Base-by-base conservation (phyloP, 2,888 invertebrate genomes). In the Melolontha melolontha region DNA sequence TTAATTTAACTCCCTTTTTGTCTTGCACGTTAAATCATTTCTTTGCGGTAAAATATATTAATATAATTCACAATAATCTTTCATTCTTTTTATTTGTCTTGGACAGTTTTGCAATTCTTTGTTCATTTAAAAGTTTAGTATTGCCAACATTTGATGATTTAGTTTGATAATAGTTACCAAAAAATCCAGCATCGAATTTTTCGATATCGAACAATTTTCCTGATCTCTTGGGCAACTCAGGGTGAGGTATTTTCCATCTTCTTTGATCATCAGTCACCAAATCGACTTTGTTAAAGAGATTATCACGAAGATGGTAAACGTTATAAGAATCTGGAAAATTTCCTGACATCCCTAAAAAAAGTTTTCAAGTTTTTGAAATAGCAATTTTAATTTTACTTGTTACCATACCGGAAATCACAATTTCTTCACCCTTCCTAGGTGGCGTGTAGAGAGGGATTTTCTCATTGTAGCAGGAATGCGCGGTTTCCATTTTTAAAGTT, bases 191-290 rank as follows among this genome's bases (percentile, higher is more conserved):
- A 75, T 88, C 88, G 72, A 88, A 89, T 75, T 86, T 86, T 6
- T 78, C 74, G 1, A 87, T 79, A 67, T 84, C 79, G 59, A 83
- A 82, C 0, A 89, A 84, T 80, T 92, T 92, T 29, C 94, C 94
- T 0, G 89, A 88, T 8, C 92, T 84, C 73, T 80, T 78, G 0
- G 88, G 88, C 14, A 88, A 84, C 75, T 87, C 87, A 4, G 85
- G 84, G 74, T 87, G 89, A n/a, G 86, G 86, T 29, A 88, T 85
- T 67, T 87, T 86, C 95, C 94, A 96, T 73, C 95, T 87, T 44
- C 91, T 86, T 71, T 89, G 89, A 77, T 93, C 93, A 22, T 90
- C 92, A 63, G 94, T 93, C 67, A 96, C 89, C 86, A 96, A 89
- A 78, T 97, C 95, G 73, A 92, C 88, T 81, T 92, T 92, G 78